phyloP scores from a whole-genome alignment of 2,888 invertebrate genomes.

The Synanthedon tipuliformis region DNA sequence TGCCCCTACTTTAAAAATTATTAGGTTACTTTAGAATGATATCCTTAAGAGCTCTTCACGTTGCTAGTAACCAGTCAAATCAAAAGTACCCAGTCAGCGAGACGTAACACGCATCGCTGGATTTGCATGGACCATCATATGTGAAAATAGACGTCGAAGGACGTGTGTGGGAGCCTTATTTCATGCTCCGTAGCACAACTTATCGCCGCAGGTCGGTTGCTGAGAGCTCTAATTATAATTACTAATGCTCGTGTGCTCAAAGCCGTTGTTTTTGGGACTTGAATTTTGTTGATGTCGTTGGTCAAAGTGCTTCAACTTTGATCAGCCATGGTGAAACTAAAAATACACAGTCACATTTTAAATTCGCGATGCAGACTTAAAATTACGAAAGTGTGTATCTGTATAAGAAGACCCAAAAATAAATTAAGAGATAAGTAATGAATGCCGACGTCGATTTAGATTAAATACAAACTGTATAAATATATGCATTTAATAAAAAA shows the following conservation, averaged over 20 bases:
- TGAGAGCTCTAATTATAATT: conserved; percentile 57
- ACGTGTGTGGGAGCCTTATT: conserved; percentile 56
- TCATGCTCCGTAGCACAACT: conserved; percentile 63
- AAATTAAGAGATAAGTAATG: too few species aligned
- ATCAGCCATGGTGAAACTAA: too few species aligned
- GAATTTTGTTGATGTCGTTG: neutral
- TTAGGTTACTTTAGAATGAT: too few species aligned
- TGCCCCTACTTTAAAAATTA: too few species aligned
- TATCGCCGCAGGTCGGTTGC: conserved; percentile 56
- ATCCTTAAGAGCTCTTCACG: too few species aligned
- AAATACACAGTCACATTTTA: too few species aligned
- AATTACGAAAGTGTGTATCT: too few species aligned
- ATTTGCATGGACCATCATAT: conserved; percentile 43
- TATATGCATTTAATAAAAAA: too few species aligned
- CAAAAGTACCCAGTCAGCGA: conserved; percentile 13
- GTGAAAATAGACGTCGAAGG: conserved; percentile 20
- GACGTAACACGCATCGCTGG: conserved; percentile 43
- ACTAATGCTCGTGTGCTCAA: conserved; percentile 57
- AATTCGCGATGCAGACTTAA: too few species aligned
- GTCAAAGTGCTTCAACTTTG: neutral
- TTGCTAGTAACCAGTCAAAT: conserved; percentile 16
- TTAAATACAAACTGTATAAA: too few species aligned
- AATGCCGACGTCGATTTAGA: too few species aligned
- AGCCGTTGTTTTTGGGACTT: conserved; percentile 22
- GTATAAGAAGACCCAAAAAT: too few species aligned